Evolutionary conservation across 1,140 invertebrate genomes (phyloP), one percentile per base, ranked within the genome.

Genomic region (Drosophila tsacasi): DNA sequence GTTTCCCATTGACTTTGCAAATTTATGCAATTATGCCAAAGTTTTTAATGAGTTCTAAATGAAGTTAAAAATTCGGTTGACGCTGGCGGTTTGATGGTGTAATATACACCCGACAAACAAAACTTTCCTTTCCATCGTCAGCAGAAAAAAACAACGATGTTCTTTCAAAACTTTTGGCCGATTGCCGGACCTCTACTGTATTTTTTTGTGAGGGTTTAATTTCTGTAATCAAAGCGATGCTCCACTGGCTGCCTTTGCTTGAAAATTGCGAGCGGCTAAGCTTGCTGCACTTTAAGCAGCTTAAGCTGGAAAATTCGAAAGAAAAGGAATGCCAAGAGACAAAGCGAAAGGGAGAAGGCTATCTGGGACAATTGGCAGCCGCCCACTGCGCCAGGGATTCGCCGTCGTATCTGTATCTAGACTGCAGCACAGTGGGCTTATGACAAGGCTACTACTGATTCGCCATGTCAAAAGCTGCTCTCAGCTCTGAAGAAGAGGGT

Each of bases 21-120:
- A 90, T 89, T 89, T 89, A 89, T 89, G 84, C 84, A 89, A 89
- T 89, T 89, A 89, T 89, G 84, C 78, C 76, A 90, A 89, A 89
- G 81, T 89, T 89, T 89, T 89, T 89, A 89, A 89, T 89, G 85
- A 89, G 85, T 89, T 89, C 79, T 79, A 89, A 89, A 89, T 89
- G 75, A 89, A 89, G 85, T 89, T 89, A 90, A 90, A 69, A 90
- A 89, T 90, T 89, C 78, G 66, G 85, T 76, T 85, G 78, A 79
- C 74, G 85, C 64, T 64, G 47, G 81, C 64, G 85, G 78, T 85
- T 84, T 79, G 85, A 74, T 73, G 71, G 71, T 81, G 85, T 85
- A 84, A 85, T 90, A 68, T 71, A 90, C 75, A 76, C 81, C 85
- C 74, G 50, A 67, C 61, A 78, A 81, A 84, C 72, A 57, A 78